Evolutionary conservation across 2,113 vertebrate species (phyloP), one percentile per base, ranked within the genome.

Genomic region (Corapipo altera): DNA sequence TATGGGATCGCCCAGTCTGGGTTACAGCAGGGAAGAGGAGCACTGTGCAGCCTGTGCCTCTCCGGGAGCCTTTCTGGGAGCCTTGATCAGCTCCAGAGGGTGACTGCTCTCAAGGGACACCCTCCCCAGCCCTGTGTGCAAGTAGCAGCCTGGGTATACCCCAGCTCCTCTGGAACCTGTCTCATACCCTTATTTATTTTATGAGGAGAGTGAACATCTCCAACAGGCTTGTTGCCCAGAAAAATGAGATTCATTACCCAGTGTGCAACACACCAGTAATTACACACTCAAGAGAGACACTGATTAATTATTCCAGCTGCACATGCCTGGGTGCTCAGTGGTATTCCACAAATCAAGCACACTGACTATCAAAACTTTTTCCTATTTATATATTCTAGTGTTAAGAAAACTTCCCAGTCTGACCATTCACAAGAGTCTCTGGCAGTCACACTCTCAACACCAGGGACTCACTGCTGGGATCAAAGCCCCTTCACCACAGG

Each of bases 1-100:
- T 6, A 17, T 0, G 0, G 17, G 39, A 35, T 32, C 0, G 1
- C 33, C 46, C 9, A 2, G 18, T 4, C 48, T 35, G n/a, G 21
- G 32, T 8, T 54, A 37, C 32, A n/a, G 32, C 18, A 4, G 0
- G 1, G 28, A 39, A 33, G n/a, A 51, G 10, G 27, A 33, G 39
- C 33, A 58, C 49, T 22, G 37, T 7, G 33, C 24, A 24, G 30
- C 22, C 39, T 0, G 0, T 0, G 2, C 14, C 37, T 44, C n/a
- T 41, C 54, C 9, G 4, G 48, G 23, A 57, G 13, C 43, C 28
- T 22, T 70, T 19, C 37, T 21, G 16, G 33, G 26, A 39, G 15
- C 13, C 23, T 10, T 6, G 46, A 16, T 49, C 58, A 69, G 26
- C 22, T 41, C n/a, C 0, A 0, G 20, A 22, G 35, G 17, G 10